Conservation (phyloP, 2,797 vertebrate species). For the Hydrocynus forskahlii region DNA sequence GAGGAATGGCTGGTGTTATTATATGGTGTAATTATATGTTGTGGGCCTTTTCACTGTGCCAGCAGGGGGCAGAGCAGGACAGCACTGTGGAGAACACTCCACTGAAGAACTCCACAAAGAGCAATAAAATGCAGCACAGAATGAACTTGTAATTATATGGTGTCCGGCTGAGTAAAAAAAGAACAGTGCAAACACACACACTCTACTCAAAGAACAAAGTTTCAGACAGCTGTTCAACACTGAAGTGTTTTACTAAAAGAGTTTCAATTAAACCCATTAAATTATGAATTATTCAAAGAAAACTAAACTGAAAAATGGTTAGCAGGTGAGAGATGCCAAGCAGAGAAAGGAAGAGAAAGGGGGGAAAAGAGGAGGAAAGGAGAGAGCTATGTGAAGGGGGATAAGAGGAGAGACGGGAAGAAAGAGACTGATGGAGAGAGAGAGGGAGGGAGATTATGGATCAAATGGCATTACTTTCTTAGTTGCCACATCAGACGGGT, state of each 20-base stretch:
- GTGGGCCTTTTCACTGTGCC: not conserved
- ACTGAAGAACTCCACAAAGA: not conserved
- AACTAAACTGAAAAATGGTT: not conserved
- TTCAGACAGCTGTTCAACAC: not conserved
- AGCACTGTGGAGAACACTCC: not conserved
- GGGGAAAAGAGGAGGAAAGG: not conserved
- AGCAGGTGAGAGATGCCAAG: no score
- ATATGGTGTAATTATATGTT: not conserved
- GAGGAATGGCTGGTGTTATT: no score
- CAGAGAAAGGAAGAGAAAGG: not conserved
- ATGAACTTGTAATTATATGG: not conserved
- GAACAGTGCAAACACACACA: not conserved
- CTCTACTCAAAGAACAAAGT: not conserved
- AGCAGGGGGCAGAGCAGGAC: not conserved
- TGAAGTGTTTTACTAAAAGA: not conserved
- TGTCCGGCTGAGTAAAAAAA: not conserved
- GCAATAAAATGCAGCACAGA: not conserved
- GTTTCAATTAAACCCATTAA: not conserved
- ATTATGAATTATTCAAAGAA: not conserved
- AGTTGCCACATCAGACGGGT: not conserved
- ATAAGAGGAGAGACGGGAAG: not conserved
- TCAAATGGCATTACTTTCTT: no score
- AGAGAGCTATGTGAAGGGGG: not conserved
- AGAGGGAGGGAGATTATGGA: not conserved
- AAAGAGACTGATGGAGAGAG: not conserved